These are phyloP conservation scores for Acanthococcus lagerstroemiae DNA, from an alignment of 2,888 invertebrate species.

Conservation along the genomic window DNA sequence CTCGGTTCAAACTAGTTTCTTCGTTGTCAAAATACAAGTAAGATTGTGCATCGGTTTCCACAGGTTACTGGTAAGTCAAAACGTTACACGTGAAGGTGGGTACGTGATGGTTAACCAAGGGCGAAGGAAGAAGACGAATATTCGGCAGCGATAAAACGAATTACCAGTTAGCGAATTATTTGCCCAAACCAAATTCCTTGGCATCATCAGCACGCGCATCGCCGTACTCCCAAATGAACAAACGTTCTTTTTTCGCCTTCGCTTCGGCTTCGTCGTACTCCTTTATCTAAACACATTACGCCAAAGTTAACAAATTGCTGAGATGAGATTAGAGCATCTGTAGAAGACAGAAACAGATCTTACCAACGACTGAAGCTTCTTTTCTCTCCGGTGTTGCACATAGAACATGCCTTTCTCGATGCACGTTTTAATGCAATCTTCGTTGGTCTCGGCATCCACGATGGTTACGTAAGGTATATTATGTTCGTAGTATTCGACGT, in stretches of 20 bases:
- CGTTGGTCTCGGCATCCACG: slow-evolving; percentile 51
- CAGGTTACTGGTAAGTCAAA: not conserved
- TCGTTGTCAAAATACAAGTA: not conserved
- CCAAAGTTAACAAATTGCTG: not conserved
- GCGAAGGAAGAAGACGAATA: slow-evolving; percentile 31
- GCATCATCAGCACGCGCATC: slow-evolving; percentile 93
- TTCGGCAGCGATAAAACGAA: slow-evolving; percentile 25
- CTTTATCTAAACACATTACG: slow-evolving; percentile 46
- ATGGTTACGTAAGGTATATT: slow-evolving; percentile 43
- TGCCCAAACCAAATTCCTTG: slow-evolving; percentile 51
- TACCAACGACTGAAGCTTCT: slow-evolving; percentile 66
- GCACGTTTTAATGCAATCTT: slow-evolving; percentile 65
- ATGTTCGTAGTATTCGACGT: slow-evolving; percentile 64
- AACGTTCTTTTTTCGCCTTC: slow-evolving; percentile 71
- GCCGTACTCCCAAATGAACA: slow-evolving; percentile 96
- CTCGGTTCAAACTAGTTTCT: not conserved
- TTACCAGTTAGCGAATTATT: slow-evolving; percentile 24
- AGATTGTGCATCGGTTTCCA: not conserved
- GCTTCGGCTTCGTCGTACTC: slow-evolving; percentile 81
- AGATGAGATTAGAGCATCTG: not conserved
- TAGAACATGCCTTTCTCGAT: slow-evolving; percentile 77
- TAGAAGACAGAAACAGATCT: slow-evolving; percentile 37
- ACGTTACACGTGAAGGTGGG: not conserved
- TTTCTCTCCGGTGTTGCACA: slow-evolving; percentile 69
- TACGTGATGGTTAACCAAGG: slow-evolving; percentile 1